Evolutionary conservation across 2,888 invertebrate species (phyloP).

Genomic region (Labia minor): DNA sequence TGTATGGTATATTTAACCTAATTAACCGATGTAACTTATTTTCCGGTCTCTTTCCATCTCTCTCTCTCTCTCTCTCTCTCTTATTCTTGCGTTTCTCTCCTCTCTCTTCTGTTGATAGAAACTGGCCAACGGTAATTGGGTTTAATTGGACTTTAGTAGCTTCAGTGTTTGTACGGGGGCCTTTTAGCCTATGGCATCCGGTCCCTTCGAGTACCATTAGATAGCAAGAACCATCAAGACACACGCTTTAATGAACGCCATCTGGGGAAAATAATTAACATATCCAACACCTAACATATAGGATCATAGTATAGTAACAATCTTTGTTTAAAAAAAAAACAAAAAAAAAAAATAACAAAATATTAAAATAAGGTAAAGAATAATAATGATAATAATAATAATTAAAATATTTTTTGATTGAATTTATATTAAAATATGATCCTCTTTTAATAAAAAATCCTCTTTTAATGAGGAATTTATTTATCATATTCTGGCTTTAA

Average conservation of each 20-base stretch:
- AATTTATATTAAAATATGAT: too few relatives aligned
- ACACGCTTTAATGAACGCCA: not conserved
- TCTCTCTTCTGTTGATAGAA: constrained; percentile 1
- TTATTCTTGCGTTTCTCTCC: not conserved
- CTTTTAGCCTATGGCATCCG: constrained; percentile 3
- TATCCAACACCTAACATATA: not conserved
- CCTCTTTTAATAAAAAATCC: too few relatives aligned
- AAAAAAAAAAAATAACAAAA: too few relatives aligned
- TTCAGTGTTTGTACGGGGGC: not conserved
- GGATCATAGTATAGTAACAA: too few relatives aligned
- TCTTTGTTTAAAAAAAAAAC: too few relatives aligned
- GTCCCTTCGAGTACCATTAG: not conserved
- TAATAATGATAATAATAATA: too few relatives aligned
- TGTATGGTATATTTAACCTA: not conserved
- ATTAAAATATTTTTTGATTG: too few relatives aligned
- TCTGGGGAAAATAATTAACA: constrained; percentile 3
- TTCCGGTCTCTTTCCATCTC: not conserved
- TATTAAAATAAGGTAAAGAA: too few relatives aligned
- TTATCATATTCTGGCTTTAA: too few relatives aligned
- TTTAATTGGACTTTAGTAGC: not conserved
- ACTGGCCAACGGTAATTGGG: not conserved
- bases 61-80: not conserved
- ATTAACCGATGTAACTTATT: not conserved
- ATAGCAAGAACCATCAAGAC: not conserved
- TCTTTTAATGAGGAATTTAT: too few relatives aligned